These are phyloP conservation scores for Felis chaus DNA, from an alignment of 2,113 vertebrate genomes.

Conservation along the genomic window DNA sequence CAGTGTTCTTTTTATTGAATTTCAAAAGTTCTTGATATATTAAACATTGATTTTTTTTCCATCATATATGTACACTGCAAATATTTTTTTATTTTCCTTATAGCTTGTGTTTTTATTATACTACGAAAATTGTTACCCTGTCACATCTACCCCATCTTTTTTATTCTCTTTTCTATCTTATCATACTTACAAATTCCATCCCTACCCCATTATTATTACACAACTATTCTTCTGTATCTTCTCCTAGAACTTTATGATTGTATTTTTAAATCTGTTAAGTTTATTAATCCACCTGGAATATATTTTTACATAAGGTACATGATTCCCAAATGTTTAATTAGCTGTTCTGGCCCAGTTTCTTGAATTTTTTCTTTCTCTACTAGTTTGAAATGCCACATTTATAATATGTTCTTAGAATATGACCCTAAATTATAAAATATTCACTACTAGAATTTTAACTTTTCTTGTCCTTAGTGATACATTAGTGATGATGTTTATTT, in stretches of 20 bases:
- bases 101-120: not conserved
- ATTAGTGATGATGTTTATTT: not conserved
- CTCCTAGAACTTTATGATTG: not conserved
- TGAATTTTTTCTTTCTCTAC: not conserved
- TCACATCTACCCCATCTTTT: not conserved
- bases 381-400: not conserved
- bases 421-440: not conserved
- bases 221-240: not conserved
- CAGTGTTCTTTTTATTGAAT: not conserved
- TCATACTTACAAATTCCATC: not conserved
- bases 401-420: not conserved
- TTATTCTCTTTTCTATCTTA: not conserved
- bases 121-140: not conserved
- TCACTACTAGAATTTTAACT: not conserved
- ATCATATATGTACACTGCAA: not conserved
- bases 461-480: not conserved
- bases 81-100: not conserved
- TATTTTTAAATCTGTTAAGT: not conserved
- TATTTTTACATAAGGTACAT: not conserved
- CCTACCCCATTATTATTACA: not conserved
- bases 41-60: not conserved
- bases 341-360: not conserved
- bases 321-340: constrained; percentile 19
- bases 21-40: not conserved
- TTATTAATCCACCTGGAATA: not conserved